Conservation (phyloP, 2,113 vertebrate species). For the Scomber japonicus region DNA sequence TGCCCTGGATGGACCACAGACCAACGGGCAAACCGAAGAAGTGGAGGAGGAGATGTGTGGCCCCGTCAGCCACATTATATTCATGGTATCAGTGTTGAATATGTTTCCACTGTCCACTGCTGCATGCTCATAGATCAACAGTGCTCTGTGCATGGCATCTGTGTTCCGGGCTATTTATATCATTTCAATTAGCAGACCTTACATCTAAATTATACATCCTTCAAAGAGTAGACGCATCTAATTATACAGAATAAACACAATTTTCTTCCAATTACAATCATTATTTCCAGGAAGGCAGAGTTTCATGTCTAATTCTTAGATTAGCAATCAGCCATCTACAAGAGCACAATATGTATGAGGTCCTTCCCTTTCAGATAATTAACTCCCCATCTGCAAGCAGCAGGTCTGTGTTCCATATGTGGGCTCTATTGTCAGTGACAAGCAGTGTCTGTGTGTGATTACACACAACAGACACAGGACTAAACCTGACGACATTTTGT, state of each 20-base stretch:
- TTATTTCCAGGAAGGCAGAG: slow-evolving; percentile 35
- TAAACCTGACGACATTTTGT: neutral
- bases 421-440: neutral
- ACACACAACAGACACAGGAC: neutral
- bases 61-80: too few species aligned
- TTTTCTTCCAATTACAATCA: neutral
- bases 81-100: neutral
- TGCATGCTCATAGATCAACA: neutral
- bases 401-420: slow-evolving; percentile 13
- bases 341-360: slow-evolving; percentile 3
- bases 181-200: neutral
- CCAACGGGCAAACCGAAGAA: too few species aligned
- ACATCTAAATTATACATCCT: neutral
- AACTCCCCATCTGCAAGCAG: neutral
- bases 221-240: neutral
- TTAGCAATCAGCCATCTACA: slow-evolving; percentile 2
- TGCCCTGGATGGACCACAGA: too few species aligned
- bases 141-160: neutral
- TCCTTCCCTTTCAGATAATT: slow-evolving; percentile 1
- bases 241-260: slow-evolving; percentile 27
- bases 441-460: neutral
- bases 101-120: neutral
- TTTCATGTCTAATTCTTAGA: neutral
- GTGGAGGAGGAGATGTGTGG: too few species aligned
- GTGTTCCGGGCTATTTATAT: neutral